Conservation (phyloP, 92 coral and sea anemone species). For the Actinostola sp. region DNA sequence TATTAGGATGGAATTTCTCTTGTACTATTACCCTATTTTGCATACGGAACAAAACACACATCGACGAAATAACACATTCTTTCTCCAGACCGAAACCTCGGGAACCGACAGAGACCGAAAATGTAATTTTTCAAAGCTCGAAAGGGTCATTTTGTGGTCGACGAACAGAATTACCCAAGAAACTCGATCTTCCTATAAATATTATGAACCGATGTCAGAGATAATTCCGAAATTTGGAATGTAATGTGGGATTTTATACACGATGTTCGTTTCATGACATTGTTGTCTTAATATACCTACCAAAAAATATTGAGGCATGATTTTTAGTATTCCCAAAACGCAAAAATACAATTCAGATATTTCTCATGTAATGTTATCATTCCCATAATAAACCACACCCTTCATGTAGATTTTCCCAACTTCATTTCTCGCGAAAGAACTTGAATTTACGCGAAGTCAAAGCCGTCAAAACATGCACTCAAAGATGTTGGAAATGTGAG, state of each 20-base stretch:
- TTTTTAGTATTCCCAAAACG: not conserved
- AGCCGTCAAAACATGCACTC: not conserved
- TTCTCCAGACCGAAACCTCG: slow-evolving; percentile 1
- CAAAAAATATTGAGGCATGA: not conserved
- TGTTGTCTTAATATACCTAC: too few relatives aligned
- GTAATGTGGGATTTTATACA: not conserved
- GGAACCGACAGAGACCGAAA: not conserved
- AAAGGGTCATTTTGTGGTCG: slow-evolving; percentile 11
- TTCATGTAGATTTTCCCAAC: not conserved
- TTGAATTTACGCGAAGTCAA: not conserved
- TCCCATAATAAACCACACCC: slow-evolving; percentile 10
- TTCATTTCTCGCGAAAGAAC: not conserved
- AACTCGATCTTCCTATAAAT: slow-evolving; percentile 1
- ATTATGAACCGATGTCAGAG: not conserved
- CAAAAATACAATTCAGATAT: not conserved
- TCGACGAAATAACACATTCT: not conserved
- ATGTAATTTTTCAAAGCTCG: not conserved
- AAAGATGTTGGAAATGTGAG: not conserved
- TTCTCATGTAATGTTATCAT: slow-evolving; percentile 1
- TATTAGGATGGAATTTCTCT: slow-evolving; percentile 13
- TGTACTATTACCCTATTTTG: slow-evolving; percentile 24
- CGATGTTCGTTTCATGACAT: too few relatives aligned
- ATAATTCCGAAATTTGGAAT: not conserved
- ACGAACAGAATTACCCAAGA: not conserved
- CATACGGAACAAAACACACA: slow-evolving; percentile 25